Evolutionary conservation across 2,797 vertebrate species (phyloP).

Genomic region (Leptatherina wallacei): DNA sequence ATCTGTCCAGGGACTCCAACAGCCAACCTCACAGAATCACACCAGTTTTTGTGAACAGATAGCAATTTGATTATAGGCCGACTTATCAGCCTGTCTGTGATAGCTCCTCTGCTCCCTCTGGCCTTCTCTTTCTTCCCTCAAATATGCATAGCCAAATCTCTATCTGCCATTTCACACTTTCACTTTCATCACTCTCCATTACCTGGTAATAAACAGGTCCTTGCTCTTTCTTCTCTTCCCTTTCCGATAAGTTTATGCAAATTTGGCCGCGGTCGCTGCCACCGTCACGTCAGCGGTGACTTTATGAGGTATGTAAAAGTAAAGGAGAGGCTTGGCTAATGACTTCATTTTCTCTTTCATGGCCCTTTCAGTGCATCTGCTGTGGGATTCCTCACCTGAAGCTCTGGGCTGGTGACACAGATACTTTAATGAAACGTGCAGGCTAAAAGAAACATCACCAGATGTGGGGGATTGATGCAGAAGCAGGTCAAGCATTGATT

Average conservation of each 20-base stretch:
- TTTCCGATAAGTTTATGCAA: slow-evolving; percentile 64
- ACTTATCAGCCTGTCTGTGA: slow-evolving; percentile 41
- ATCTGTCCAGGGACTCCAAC: slow-evolving; percentile 13
- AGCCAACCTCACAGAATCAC: slow-evolving; percentile 7
- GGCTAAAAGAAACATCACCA: slow-evolving; percentile 19
- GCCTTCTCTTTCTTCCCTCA: slow-evolving; percentile 65
- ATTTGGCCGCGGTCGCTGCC: slow-evolving; percentile 44
- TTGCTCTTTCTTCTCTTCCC: slow-evolving; percentile 54
- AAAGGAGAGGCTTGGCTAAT: slow-evolving; percentile 59
- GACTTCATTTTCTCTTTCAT: slow-evolving; percentile 77
- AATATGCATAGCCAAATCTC: slow-evolving; percentile 59
- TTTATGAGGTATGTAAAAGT: slow-evolving; percentile 38
- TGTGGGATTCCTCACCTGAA: slow-evolving; percentile 53
- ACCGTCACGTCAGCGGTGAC: slow-evolving; percentile 27
- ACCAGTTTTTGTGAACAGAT: slow-evolving; percentile 40
- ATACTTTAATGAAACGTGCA: slow-evolving; percentile 19
- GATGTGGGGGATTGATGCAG: slow-evolving; percentile 60
- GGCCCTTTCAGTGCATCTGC: slow-evolving; percentile 42
- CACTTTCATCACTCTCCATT: slow-evolving; percentile 77
- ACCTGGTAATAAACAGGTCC: slow-evolving; percentile 78
- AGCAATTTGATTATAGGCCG: slow-evolving; percentile 48
- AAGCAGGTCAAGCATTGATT: slow-evolving; percentile 56
- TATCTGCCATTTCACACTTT: slow-evolving; percentile 71
- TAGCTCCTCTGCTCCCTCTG: slow-evolving; percentile 45
- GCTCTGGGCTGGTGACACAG: slow-evolving; percentile 48